Evolutionary conservation across 2,113 vertebrate species (phyloP), one percentile per base, ranked within the genome.

Genomic region (Greenwoodochromis staneri): DNA sequence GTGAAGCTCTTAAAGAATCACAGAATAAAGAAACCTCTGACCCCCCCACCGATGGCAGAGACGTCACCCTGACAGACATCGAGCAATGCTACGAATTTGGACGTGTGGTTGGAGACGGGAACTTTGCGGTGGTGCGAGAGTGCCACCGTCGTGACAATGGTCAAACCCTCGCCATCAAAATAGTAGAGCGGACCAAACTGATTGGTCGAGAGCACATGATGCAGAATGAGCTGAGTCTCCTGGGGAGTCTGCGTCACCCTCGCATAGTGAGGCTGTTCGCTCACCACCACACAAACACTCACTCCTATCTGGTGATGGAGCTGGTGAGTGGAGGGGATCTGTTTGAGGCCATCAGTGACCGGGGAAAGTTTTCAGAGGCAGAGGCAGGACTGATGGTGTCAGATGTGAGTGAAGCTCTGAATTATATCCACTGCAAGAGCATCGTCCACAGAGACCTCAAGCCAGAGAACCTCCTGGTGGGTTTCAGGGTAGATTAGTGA

Each of bases 391-490:
- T 96, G 86, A 97, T 99, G 98, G 96, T 99, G 91, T 96, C 90
- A 16, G 98, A 99, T 71, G 92, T 99, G 81, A 98, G 98, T 11
- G 95, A 97, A 85, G 99, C 98, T 0, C 96, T 99, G 1, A 96
- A 97, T 81, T 99, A 98, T 94, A 97, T 99, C 92, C 99, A 99
- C 31, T 93, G 94, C 94, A 98, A 97, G 95, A 97, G 95, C 84
- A 98, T 99, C 3, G 98, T 98, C 80, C 99, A 99, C 94, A 96
- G 99, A 83, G 99, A 99, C 84, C 96, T 99, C 84, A 99, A 99
- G 95, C 99, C 99, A 5, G 99, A 99, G 87, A 99, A 99, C 90
- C 96, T 99, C 16, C 90, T 99, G 97, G 99, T 99, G 94, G 97
- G 98, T 93, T 42, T 69, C 5, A 82, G 27, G 11, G 24, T 16